These are phyloP conservation scores for Spermophilus dauricus DNA, from an alignment of 2,113 vertebrate genomes.

Conservation along the genomic window DNA sequence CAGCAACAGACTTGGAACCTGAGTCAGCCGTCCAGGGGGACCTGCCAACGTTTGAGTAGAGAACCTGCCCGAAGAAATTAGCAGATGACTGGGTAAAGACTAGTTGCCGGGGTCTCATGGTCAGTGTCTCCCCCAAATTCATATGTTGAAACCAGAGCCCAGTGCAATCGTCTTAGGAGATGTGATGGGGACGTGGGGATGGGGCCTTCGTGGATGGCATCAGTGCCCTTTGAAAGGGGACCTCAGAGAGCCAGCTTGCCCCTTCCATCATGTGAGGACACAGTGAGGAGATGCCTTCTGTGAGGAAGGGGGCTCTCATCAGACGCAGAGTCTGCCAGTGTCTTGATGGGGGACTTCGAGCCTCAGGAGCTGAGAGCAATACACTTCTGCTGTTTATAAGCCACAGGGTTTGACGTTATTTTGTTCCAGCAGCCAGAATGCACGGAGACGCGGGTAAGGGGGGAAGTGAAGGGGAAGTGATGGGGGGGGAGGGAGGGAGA, in stretches of 20 bases:
- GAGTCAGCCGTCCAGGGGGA: not conserved
- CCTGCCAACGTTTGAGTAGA: not conserved
- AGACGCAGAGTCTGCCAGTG: not conserved
- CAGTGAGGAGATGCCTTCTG: not conserved
- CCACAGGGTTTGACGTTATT: not conserved
- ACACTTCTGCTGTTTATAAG: not conserved
- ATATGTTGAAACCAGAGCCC: not conserved
- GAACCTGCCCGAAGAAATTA: not conserved
- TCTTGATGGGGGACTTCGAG: not conserved
- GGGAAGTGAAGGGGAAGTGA: too few species aligned
- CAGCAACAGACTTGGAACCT: not conserved
- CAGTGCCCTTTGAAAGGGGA: not conserved
- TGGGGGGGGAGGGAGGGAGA: not conserved
- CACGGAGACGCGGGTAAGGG: not conserved
- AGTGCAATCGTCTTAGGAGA: not conserved
- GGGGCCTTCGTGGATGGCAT: not conserved
- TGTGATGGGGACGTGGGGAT: not conserved
- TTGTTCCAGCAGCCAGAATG: not conserved
- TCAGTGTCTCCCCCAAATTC: not conserved
- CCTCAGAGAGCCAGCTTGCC: not conserved
- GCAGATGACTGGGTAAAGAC: too few species aligned
- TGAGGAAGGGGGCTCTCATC: not conserved
- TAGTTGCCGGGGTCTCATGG: too few species aligned
- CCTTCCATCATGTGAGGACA: accelerated
- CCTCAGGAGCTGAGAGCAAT: not conserved